phyloP scores from a whole-genome alignment of 2,797 vertebrate genomes.

The Sebastes reedi region DNA sequence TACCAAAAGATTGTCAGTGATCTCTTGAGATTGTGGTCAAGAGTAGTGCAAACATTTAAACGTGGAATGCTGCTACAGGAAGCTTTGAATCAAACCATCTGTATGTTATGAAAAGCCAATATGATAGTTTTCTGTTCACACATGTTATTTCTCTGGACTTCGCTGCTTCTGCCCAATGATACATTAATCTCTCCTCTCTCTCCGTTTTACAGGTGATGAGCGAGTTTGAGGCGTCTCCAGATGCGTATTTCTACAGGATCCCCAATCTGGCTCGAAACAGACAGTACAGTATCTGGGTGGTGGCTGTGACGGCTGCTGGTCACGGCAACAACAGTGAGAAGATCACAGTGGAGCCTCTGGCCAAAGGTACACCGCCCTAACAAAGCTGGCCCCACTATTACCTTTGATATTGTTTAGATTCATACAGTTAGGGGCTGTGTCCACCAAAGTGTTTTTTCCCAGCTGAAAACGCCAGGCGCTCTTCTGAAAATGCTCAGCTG shows the following conservation, averaged over 20 bases:
- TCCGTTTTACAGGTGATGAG: constrained; percentile 91
- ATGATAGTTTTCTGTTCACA: not conserved
- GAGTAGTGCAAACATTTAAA: no score
- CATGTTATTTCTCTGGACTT: not conserved
- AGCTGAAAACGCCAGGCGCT: no score
- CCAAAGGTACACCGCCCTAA: constrained; percentile 86
- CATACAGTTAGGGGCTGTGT: no score
- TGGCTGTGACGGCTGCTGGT: constrained; percentile 95
- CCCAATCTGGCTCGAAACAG: constrained; percentile 93
- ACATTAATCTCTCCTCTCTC: constrained; percentile 43
- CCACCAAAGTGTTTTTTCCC: no score
- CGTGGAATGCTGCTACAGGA: not conserved
- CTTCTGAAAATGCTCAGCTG: no score
- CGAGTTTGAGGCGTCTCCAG: constrained; percentile 97
- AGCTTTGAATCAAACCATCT: not conserved
- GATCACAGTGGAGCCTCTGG: constrained; percentile 93
- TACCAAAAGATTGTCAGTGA: constrained; percentile 29
- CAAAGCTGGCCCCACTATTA: not conserved
- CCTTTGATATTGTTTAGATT: not conserved
- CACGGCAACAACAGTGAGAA: constrained; percentile 97
- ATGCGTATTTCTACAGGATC: constrained; percentile 94
- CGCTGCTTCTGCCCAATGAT: constrained; percentile 15
- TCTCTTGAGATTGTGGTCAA: not conserved
- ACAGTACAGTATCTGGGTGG: constrained; percentile 98
- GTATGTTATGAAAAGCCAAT: not conserved